phyloP scores from a whole-genome alignment of 2,888 invertebrate genomes.

The Carpatolechia fugitivella region DNA sequence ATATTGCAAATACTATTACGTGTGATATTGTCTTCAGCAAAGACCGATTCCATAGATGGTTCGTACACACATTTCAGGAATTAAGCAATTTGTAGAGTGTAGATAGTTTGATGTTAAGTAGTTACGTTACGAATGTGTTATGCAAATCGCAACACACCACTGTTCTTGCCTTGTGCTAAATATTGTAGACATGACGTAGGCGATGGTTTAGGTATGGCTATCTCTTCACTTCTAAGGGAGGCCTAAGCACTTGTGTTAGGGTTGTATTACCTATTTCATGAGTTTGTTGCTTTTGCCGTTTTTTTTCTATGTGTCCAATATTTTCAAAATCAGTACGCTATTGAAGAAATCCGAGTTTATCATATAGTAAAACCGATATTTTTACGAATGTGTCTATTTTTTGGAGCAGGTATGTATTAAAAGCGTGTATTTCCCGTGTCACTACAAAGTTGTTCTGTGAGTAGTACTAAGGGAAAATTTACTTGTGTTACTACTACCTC shows the following conservation, averaged over 20 bases:
- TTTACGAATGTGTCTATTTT: too few species aligned
- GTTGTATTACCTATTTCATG: too few species aligned
- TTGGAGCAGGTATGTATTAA: too few species aligned
- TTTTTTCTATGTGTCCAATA: too few species aligned
- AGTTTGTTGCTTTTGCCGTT: too few species aligned
- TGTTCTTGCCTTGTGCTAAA: conserved; percentile 50
- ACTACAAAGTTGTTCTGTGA: too few species aligned
- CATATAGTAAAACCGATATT: too few species aligned
- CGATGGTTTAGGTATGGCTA: neutral
- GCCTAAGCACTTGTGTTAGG: conserved; percentile 4
- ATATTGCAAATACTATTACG: neutral
- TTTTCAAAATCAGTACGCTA: too few species aligned
- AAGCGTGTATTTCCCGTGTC: too few species aligned
- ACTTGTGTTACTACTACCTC: too few species aligned
- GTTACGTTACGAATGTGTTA: conserved; percentile 13
- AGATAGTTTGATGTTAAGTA: conserved; percentile 30
- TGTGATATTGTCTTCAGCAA: neutral
- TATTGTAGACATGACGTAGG: conserved; percentile 25
- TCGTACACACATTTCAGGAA: conserved; percentile 1
- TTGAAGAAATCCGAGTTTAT: too few species aligned
- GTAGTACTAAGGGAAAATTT: too few species aligned
- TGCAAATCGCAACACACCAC: conserved; percentile 31
- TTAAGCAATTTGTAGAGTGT: conserved; percentile 22
- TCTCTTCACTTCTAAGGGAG: conserved; percentile 8
- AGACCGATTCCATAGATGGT: neutral